These are phyloP conservation scores for Coptodon bakossiorum DNA, from an alignment of 2,113 vertebrate genomes.

Conservation along the genomic window DNA sequence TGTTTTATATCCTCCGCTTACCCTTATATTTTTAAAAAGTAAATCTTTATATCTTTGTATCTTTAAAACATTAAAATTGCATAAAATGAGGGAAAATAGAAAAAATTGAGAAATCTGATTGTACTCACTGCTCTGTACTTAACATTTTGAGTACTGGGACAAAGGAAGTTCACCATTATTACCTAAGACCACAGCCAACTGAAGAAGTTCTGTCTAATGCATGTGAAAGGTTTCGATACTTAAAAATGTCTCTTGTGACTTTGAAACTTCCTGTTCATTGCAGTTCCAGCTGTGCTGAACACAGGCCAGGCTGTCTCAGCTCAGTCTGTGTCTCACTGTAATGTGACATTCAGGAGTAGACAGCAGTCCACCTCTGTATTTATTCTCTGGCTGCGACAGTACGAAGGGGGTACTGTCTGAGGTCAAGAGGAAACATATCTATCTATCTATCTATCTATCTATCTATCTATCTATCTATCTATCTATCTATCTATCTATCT, in stretches of 20 bases:
- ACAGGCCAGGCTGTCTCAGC: slow-evolving; percentile 35
- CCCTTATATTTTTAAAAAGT: neutral
- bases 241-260: neutral
- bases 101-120: neutral
- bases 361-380: slow-evolving; percentile 27
- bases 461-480: neutral
- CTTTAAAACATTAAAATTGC: neutral
- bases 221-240: neutral
- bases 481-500: neutral
- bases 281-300: slow-evolving; percentile 28
- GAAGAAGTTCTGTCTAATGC: neutral
- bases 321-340: slow-evolving; percentile 41
- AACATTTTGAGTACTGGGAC: neutral
- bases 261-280: slow-evolving; percentile 28
- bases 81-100: neutral
- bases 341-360: slow-evolving; percentile 56
- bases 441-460: neutral
- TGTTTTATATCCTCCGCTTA: neutral
- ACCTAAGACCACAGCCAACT: neutral
- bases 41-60: neutral
- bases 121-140: neutral
- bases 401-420: neutral
- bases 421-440: neutral
- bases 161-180: neutral
- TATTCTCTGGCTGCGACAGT: slow-evolving; percentile 39